These are phyloP conservation scores for Trematomus bernacchii DNA, from an alignment of 2,797 vertebrate genomes.

Conservation along the genomic window DNA sequence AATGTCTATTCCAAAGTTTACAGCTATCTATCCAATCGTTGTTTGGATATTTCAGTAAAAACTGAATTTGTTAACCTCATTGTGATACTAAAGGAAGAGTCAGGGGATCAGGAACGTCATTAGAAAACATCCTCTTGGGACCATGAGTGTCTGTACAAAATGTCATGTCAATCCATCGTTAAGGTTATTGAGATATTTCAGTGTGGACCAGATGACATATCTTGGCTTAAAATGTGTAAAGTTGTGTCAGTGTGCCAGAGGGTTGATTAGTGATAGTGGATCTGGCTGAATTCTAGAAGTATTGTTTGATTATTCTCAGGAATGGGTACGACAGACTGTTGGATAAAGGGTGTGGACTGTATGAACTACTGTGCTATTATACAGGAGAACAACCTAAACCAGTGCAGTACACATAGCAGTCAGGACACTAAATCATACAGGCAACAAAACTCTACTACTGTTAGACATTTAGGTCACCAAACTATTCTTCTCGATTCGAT, in stretches of 20 bases:
- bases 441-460: neutral
- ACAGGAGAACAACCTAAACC: constrained; percentile 8
- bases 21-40: neutral
- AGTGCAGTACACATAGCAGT: neutral
- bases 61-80: neutral
- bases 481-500: too few species aligned
- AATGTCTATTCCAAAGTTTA: neutral
- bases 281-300: constrained; percentile 16
- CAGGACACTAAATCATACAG: constrained; percentile 1
- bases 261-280: constrained; percentile 11
- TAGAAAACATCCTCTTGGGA: neutral
- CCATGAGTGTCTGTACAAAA: neutral
- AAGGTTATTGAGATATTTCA: neutral
- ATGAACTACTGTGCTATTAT: constrained; percentile 19
- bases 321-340: constrained; percentile 8
- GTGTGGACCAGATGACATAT: neutral
- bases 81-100: neutral
- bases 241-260: constrained; percentile 13
- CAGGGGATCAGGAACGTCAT: neutral
- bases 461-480: neutral
- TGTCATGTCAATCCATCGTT: neutral
- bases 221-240: neutral
- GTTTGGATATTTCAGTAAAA: neutral
- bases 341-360: neutral
- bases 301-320: constrained; percentile 9